These are phyloP conservation scores for Aculops lycopersici DNA, from an alignment of 1,140 invertebrate genomes.

Conservation along the genomic window DNA sequence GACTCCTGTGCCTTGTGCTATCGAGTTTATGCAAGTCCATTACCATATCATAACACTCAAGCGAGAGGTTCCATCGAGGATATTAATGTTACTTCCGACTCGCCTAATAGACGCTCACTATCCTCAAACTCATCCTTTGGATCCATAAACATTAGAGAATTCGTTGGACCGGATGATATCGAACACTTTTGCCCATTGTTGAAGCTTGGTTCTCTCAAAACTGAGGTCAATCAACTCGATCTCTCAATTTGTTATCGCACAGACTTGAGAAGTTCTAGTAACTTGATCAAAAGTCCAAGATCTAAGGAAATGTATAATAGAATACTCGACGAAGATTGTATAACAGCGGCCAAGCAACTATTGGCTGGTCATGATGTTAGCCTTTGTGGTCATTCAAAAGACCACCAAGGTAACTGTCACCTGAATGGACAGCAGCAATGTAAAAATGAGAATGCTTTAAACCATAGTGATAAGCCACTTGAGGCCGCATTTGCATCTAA, in stretches of 20 bases:
- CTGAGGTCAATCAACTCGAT: slow-evolving; percentile 4
- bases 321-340: neutral
- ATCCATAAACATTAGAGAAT: neutral
- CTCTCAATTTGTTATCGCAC: slow-evolving; percentile 6
- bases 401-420: neutral
- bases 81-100: no score
- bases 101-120: no score
- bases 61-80: no score
- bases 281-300: neutral
- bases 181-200: slow-evolving; percentile 1
- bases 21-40: slow-evolving; percentile 46
- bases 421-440: neutral
- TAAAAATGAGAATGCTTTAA: neutral
- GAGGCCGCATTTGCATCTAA: neutral
- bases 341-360: slow-evolving; percentile 4
- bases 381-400: neutral
- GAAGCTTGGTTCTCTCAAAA: slow-evolving; percentile 4
- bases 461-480: no score
- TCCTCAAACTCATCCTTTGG: neutral
- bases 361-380: slow-evolving; percentile 3
- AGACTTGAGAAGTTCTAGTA: neutral
- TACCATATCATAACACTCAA: no score
- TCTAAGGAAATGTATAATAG: neutral
- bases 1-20: slow-evolving; percentile 67
- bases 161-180: neutral